A percentile compares a stretch with the other conserved stretches of the same genome.
Evolutionary conservation across 2,888 invertebrate species (phyloP).

Genomic region (Conistra vaccinii): DNA sequence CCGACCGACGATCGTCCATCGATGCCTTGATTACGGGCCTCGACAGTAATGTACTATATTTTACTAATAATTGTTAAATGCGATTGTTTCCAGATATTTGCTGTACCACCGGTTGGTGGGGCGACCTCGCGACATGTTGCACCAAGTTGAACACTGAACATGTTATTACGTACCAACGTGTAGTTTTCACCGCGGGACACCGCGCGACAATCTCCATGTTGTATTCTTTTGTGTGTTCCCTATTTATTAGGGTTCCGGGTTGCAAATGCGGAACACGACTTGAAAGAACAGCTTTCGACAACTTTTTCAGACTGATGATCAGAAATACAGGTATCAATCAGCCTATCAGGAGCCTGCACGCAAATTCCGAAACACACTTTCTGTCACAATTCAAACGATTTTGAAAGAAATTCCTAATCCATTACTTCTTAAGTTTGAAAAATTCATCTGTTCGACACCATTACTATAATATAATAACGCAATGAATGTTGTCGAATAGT

Average conservation of each 20-base stretch:
- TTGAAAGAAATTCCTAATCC: background rate
- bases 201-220: conserved; percentile 71
- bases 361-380: background rate
- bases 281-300: background rate
- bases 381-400: background rate
- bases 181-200: conserved; percentile 76
- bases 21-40: no score
- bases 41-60: no score
- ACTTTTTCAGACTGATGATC: background rate
- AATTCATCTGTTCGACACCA: background rate
- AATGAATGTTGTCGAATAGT: no score
- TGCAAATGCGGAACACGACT: background rate
- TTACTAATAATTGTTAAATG: no score
- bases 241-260: conserved; percentile 67
- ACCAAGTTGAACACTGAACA: conserved; percentile 49
- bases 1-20: no score
- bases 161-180: conserved; percentile 74
- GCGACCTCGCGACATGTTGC: conserved; percentile 19
- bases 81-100: conserved; percentile 10
- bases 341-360: background rate
- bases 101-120: background rate
- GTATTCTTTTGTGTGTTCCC: conserved; percentile 68
- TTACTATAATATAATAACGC: no score
- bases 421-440: background rate
- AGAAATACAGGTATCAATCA: background rate